phyloP scores from a whole-genome alignment of 2,797 vertebrate species.

The Urosaurus nigricauda region DNA sequence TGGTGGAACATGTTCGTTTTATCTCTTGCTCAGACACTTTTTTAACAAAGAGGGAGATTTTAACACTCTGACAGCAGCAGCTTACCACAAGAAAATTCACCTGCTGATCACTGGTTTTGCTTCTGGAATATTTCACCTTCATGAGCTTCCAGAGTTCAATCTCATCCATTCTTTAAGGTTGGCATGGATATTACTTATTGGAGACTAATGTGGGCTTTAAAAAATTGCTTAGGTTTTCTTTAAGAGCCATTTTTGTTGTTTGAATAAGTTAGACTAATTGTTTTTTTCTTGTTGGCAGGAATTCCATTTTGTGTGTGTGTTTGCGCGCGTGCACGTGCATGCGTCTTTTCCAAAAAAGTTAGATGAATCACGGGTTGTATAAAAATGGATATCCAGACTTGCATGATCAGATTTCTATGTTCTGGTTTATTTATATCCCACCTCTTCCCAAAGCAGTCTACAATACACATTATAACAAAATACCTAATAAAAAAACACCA shows the following conservation, averaged over 20 bases:
- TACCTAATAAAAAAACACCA: no score
- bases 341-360: not conserved
- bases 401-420: no score
- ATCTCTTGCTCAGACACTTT: constrained; percentile 84
- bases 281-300: not conserved
- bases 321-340: no score
- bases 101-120: constrained; percentile 94
- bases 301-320: not conserved
- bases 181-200: not conserved
- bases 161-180: constrained; percentile 96
- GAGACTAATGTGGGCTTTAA: not conserved
- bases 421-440: no score
- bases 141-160: constrained; percentile 94
- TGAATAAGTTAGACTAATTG: not conserved
- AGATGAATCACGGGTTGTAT: not conserved
- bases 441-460: no score
- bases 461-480: no score
- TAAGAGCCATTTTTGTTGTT: not conserved
- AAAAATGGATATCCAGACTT: not conserved
- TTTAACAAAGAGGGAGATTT: constrained; percentile 97
- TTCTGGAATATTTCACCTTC: constrained; percentile 97
- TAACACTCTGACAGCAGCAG: constrained; percentile 87
- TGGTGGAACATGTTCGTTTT: not conserved
- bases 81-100: constrained; percentile 89
- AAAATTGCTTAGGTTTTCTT: not conserved